Base-by-base conservation (phyloP, 1,140 invertebrate genomes). In the Hycleus cichorii region DNA sequence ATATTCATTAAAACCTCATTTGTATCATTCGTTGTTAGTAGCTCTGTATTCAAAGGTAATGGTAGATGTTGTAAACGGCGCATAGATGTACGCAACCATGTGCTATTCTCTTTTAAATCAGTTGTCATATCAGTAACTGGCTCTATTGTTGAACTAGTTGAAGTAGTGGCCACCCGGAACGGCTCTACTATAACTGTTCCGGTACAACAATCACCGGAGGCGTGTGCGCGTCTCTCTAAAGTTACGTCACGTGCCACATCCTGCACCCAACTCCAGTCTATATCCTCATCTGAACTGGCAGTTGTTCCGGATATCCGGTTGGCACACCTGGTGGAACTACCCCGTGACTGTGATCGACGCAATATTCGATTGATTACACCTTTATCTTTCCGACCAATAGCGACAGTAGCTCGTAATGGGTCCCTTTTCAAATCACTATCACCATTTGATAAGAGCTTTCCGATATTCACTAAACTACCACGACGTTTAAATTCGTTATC, bases 41-140 rank as follows among this genome's bases (percentile, higher is more conserved):
- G 4, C 32, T 32, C 42, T 43, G 62, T 61, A 55, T 60, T 69
- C 25, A 18, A 18, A 18, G 72, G 68, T 40, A 74, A 50, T 44
- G 59, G 53, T 8, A 74, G 57, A 49, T 72, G 72, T 39, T 66
- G 60, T 46, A 74, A 47, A 6, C 70, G 62, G 38, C 72, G 61
- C 72, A 74, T 74, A 8, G 72, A 74, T 49, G 59, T 68, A 44
- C 72, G 62, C 59, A 73, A 61, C 72, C 72, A 74, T 43, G 67
- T 63, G 49, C 50, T 62, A 8, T 49, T 57, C 11, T 18, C 27
- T 32, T 24, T 55, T 6, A 50, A 11, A 3, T 61, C 58, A 51
- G 64, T 64, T 11, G 43, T 54, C 45, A 59, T 54, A 46, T 47
- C 55, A 7, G 45, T 18, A 18, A 18, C 18, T 1, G 18, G 18